Evolutionary conservation across 2,113 vertebrate species (phyloP).

Genomic region (Corythornis cristatus): DNA sequence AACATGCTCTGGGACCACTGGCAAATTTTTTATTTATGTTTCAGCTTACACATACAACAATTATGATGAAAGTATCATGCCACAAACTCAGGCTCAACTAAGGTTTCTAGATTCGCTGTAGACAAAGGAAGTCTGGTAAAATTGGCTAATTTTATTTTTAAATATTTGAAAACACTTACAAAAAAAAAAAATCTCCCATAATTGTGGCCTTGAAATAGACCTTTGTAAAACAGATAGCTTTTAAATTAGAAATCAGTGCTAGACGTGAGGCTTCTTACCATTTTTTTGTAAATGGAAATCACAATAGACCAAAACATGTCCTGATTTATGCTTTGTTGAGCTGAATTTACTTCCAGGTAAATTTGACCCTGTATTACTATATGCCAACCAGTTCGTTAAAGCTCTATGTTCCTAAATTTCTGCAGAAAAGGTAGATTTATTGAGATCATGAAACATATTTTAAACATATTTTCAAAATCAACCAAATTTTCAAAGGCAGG

Average conservation of each 20-base stretch:
- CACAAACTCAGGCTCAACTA: neutral
- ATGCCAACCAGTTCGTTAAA: neutral
- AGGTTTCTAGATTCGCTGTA: neutral
- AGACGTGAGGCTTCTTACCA: neutral
- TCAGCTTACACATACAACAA: neutral
- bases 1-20: neutral
- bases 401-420: neutral
- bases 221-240: neutral
- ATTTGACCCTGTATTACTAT: neutral
- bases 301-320: neutral
- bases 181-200: neutral
- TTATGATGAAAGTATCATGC: accelerated
- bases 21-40: neutral
- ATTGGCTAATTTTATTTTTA: neutral
- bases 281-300: slow-evolving; percentile 13
- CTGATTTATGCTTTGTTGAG: neutral
- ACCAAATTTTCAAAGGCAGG: slow-evolving; percentile 2
- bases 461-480: slow-evolving; percentile 3
- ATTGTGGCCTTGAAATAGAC: neutral
- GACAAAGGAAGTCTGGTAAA: neutral
- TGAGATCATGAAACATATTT: neutral
- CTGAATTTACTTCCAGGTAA: neutral
- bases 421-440: neutral
- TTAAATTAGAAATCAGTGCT: neutral
- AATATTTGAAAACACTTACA: neutral